Evolutionary conservation across 2,888 invertebrate species (phyloP).

Genomic region (Rhagonycha fulva): DNA sequence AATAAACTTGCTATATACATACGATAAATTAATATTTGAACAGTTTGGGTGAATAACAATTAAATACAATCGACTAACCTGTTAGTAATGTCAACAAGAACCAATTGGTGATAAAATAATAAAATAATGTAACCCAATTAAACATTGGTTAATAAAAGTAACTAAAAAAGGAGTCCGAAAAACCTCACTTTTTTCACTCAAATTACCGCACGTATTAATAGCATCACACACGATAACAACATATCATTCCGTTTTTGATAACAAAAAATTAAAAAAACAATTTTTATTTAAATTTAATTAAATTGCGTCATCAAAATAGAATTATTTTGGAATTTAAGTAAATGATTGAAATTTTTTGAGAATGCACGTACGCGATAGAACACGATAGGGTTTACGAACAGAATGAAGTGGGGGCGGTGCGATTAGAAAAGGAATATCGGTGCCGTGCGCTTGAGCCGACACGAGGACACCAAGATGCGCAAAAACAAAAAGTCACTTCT

Average conservation of each 20-base stretch:
- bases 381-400: slow-evolving; percentile 34
- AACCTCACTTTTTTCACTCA: slow-evolving; percentile 15
- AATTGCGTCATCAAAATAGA: not conserved
- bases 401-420: slow-evolving; percentile 46
- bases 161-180: slow-evolving; percentile 16
- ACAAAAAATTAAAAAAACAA: not conserved
- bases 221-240: slow-evolving; percentile 5
- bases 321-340: slow-evolving; percentile 11
- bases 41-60: not conserved
- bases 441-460: slow-evolving; percentile 46
- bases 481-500: slow-evolving; percentile 26
- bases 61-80: not conserved
- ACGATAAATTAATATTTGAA: not conserved
- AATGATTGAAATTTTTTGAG: slow-evolving; percentile 24
- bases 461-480: slow-evolving; percentile 47
- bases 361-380: slow-evolving; percentile 27
- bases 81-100: slow-evolving; percentile 10
- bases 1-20: not conserved
- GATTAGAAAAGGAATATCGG: slow-evolving; percentile 39
- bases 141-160: not conserved
- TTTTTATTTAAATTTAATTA: not conserved
- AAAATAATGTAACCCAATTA: slow-evolving; percentile 1
- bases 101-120: not conserved
- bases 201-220: slow-evolving; percentile 10
- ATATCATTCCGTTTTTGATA: not conserved